Base-by-base conservation (phyloP, 2,888 invertebrate species). In the Thereva unica region DNA sequence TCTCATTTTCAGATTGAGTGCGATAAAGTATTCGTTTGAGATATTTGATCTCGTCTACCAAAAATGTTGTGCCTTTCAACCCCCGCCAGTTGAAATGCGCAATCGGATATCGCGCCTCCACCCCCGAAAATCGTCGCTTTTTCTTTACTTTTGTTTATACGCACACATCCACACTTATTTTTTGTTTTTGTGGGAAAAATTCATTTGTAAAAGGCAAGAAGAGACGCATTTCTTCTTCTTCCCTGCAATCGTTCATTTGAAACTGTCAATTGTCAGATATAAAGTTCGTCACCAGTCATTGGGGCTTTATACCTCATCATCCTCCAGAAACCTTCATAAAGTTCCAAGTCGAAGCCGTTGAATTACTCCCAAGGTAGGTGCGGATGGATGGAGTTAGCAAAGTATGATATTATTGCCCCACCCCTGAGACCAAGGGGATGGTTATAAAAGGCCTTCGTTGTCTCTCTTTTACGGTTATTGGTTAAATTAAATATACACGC, bases 401-500 rank as follows among this genome's bases (percentile, higher is more conserved):
- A 66, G 50, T 57, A 59, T 59, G 53, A 59, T 52, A 66, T 59
- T 61, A 66, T 59, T 52, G 44, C 49, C 40, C 47, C 38, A 34
- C 66, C 57, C 10, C 38, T n/a, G n/a, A 34, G 56, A 12, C 49
- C 40, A 40, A 55, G 49, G 66, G 66, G 66, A 57, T 66, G 56
- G 42, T 49, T 59, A 44, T 56, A 64, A 67, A 67, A 64, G 49
- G 67, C 56, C 63, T 67, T 56, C 56, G 42, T 55, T 67, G 64
- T 64, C 64, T 67, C 64, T 67, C 67, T 64, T 67, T 67, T 67
- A 67, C 67, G 67, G 49, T 67, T 67, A 67, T 67, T 67, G 67
- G 67, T 67, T 67, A 67, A 67, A 67, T 67, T 67, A 67, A 67
- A 67, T 67, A 67, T 64, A 67, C 67, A 67, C 67, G 67, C 67